Base-by-base conservation (phyloP, 37 sponge, comb jelly and placozoan genomes). In the Halichondria panicea region DNA sequence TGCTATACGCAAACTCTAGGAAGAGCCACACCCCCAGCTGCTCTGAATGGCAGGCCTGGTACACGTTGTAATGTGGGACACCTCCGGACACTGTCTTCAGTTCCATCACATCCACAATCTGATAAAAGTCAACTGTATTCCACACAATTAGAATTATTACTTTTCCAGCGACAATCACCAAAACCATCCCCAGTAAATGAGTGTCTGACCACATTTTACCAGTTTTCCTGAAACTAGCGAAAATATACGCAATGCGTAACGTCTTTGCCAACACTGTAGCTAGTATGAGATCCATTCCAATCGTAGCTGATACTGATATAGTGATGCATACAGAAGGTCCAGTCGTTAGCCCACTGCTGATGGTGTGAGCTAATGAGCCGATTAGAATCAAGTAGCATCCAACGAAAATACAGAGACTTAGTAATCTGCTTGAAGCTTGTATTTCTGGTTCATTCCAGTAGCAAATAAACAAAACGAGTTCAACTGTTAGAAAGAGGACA, bases 401-500 rank as follows among this genome's bases (percentile, higher is more conserved):
- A 6, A 68, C 19, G 37, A 79, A 79, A 24, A 68, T 68, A 3
- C 50, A 12, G 12, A 67, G 18, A 41, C 69, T 79, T 6, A 79
- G 56, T 21, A 22, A 37, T 25, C 27, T 56, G 58, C 79, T 79
- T n/a, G 41, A 37, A 15, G 79, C 79, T 34, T 68, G 67, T 36
- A 67, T 79, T 27, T 68, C 79, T 4, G 37, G 50, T 13, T 52
- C 18, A 52, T 68, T 52, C 0, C 55, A 24, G 25, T 55, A 55
- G 56, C 4, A 3, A 31, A 35, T 18, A 30, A 27, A 55, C 1
- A 67, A 1, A 5, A 79, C 25, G 8, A 55, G 9, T 27, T 27
- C 25, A 2, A 3, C 8, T 2, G 56, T 55, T 3, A 27, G 22
- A 27, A 55, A 7, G 9, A 55, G 3, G 2, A 55, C 25, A 27